Evolutionary conservation across 2,797 vertebrate genomes (phyloP), one percentile per base, ranked within the genome.

Genomic region (Anniella stebbinsi): DNA sequence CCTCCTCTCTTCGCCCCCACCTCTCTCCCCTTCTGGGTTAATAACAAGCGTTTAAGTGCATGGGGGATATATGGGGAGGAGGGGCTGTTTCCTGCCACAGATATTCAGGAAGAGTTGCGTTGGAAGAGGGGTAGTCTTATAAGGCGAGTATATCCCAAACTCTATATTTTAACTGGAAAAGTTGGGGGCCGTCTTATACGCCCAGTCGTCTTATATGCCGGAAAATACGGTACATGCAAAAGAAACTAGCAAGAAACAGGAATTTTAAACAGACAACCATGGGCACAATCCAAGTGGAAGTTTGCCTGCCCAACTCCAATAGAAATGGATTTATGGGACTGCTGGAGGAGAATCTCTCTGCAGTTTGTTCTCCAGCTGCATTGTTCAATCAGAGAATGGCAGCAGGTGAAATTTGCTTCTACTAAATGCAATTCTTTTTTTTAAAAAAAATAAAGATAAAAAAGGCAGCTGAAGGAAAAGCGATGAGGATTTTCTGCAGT

Each of bases 401-500:
- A 88, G 63, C 38, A 88, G 33, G 41, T 83, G 6, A 51, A 48
- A 66, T 18, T 38, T 81, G 41, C 30, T 80, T 25, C 45, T 66
- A 80, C 6, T 45, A 72, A 63, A 80, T 60, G 33, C 25, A 48
- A 28, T 77, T 70, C 67, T 88, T 54, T 88, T 54, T 76, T n/a
- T n/a, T n/a, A n/a, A n/a, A 77, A 87, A n/a, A 63, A 84, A 86
- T 9, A 38, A 0, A 83, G 30, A 13, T 25, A 38, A 67, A 83
- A 89, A 66, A 81, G 12, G 51, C 21, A 88, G 28, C 72, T 9
- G 7, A 88, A 86, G 36, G 67, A 80, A 80, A 93, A 91, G 3
- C 17, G 88, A 36, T 66, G 48, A 86, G 70, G 28, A 91, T 82
- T 86, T 70, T 87, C 28, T 63, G 23, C 9, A 86, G 63, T 66